A percentile compares a stretch with the other conserved stretches of the same genome.
Conservation (phyloP, 1,140 invertebrate species). For the Notospermus geniculatus region DNA sequence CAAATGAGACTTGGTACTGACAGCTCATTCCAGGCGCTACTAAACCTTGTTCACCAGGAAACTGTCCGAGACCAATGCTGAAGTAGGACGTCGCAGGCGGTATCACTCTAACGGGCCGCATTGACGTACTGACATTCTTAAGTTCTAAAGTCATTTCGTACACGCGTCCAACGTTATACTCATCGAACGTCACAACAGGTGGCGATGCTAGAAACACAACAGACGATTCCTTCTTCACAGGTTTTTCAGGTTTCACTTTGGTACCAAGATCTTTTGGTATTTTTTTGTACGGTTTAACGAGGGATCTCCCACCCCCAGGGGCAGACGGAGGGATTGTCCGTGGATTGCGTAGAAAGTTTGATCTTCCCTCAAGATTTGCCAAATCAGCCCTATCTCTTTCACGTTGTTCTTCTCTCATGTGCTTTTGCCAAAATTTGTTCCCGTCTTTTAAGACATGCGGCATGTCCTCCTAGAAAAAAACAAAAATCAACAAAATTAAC, state of each 20-base stretch:
- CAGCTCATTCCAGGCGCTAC: slow-evolving; percentile 56
- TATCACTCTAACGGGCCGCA: slow-evolving; percentile 47
- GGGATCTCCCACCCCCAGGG: slow-evolving; percentile 27
- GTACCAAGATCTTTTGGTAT: slow-evolving; percentile 43
- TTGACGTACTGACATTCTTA: slow-evolving; percentile 52
- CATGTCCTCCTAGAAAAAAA: too few relatives aligned
- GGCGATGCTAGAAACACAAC: slow-evolving; percentile 48
- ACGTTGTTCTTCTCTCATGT: slow-evolving; percentile 38
- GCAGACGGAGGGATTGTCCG: slow-evolving; percentile 38
- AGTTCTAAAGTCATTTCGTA: slow-evolving; percentile 53
- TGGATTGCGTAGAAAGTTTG: slow-evolving; percentile 44
- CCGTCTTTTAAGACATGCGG: too few relatives aligned
- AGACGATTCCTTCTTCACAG: slow-evolving; percentile 25
- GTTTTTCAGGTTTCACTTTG: slow-evolving; percentile 25
- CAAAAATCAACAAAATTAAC: too few relatives aligned
- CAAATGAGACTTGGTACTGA: slow-evolving; percentile 50
- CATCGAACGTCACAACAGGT: slow-evolving; percentile 40
- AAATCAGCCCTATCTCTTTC: slow-evolving; percentile 38
- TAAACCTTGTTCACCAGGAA: slow-evolving; percentile 52
- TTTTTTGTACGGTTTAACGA: slow-evolving; percentile 34
- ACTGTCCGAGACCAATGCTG: slow-evolving; percentile 55
- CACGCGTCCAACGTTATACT: slow-evolving; percentile 52
- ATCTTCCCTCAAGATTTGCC: slow-evolving; percentile 38
- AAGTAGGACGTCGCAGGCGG: slow-evolving; percentile 50
- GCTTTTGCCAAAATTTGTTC: slow-evolving; percentile 38